A percentile compares a stretch with the other conserved stretches of the same genome.
Evolutionary conservation across 2,113 vertebrate genomes (phyloP).

Genomic region (Dipodomys spectabilis): DNA sequence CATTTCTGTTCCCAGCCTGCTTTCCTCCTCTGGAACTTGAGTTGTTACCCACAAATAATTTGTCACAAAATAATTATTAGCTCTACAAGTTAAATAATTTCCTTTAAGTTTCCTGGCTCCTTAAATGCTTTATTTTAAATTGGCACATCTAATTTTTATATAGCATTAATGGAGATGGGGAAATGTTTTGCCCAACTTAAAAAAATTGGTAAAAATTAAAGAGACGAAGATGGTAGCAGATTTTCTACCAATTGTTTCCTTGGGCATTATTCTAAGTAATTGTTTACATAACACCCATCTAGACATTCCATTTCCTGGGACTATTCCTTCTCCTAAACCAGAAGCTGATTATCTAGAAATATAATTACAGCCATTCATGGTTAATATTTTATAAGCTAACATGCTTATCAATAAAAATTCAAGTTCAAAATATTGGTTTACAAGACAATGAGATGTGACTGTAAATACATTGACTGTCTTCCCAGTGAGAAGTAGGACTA

Average conservation of each 20-base stretch:
- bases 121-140: slow-evolving; percentile 37
- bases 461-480: neutral
- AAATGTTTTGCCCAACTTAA: neutral
- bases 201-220: slow-evolving; percentile 57
- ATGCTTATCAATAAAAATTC: neutral
- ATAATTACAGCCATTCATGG: neutral
- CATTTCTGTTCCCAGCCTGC: neutral
- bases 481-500: neutral
- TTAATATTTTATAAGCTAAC: slow-evolving; percentile 20
- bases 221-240: neutral
- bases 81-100: slow-evolving; percentile 40
- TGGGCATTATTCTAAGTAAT: slow-evolving; percentile 40
- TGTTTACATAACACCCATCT: neutral
- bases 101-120: neutral
- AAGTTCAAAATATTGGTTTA: slow-evolving; percentile 19
- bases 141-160: neutral
- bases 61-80: slow-evolving; percentile 25
- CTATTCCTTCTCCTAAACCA: neutral
- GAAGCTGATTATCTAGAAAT: slow-evolving; percentile 16
- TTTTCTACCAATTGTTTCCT: slow-evolving; percentile 18
- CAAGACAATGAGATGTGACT: neutral
- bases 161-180: neutral
- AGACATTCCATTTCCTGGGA: neutral
- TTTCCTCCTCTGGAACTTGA: neutral
- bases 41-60: neutral